Evolutionary conservation across 1,140 invertebrate species (phyloP), one percentile per base, ranked within the genome.

Genomic region (Lepidurus packardi): DNA sequence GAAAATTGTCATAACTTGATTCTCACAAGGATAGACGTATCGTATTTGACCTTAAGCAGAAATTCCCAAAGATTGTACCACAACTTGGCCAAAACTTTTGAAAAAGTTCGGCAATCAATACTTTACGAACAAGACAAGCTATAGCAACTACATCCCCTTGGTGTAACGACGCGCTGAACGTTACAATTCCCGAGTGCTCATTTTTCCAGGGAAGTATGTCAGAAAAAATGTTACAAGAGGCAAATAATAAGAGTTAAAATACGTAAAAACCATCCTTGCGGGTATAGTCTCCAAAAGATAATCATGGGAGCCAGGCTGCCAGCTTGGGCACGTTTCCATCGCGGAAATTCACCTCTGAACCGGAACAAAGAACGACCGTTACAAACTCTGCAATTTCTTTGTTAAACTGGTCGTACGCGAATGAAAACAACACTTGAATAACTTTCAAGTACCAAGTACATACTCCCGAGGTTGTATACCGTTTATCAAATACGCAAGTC

Each of bases 1-100:
- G 53, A 65, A 65, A 65, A 65, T 65, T 65, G 53, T n/a, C 53
- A 65, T 65, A 65, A 65, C 53, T 65, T 65, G 53, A 65, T 65
- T 65, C 16, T n/a, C 53, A 65, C 53, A 65, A 65, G 53, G 53
- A 65, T 65, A 65, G 53, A 65, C 53, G 6, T 16, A n/a, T 65
- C 53, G 8, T 65, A 13, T 65, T 65, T 65, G 6, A n/a, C 16
- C 13, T 65, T 16, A 7, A 13, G 0, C 21, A 65, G 21, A 4
- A 7, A 21, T 65, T 7, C 21, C 21, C 21, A n/a, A 65, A 65
- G 53, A 7, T 21, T 16, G 2, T 16, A 16, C 21, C 21, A 7
- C 53, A 65, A 65, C 53, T 65, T 1, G 9, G 53, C 53, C 53
- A 1, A 1, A 7, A 65, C 34, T 4, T 34, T 34, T 2, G 2